These are phyloP conservation scores for Dendrolimus punctatus DNA, from an alignment of 1,140 invertebrate genomes.

Conservation along the genomic window DNA sequence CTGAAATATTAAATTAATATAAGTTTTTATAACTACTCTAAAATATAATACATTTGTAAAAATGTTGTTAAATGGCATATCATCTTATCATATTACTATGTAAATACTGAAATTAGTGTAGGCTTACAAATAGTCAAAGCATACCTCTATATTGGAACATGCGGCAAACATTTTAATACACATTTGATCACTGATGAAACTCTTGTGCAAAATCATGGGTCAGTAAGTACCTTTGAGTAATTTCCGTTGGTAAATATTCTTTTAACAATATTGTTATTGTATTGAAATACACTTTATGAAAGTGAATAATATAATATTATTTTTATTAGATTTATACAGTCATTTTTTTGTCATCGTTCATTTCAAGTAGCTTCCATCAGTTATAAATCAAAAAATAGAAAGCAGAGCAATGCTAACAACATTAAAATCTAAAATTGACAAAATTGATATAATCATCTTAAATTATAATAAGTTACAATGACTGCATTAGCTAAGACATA, in stretches of 20 bases:
- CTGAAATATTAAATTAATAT: conserved; percentile 25
- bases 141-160: conserved; percentile 54
- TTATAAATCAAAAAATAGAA: conserved; percentile 6
- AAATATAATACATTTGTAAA: conserved; percentile 63
- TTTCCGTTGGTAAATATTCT: too few relatives aligned
- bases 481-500: conserved; percentile 42
- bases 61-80: conserved; percentile 43
- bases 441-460: conserved; percentile 70
- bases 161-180: conserved; percentile 41
- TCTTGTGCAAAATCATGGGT: conserved; percentile 12
- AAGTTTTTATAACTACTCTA: conserved; percentile 60
- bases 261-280: too few relatives aligned
- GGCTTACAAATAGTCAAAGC: conserved; percentile 40
- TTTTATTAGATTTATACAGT: too few relatives aligned
- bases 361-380: not conserved
- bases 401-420: conserved; percentile 47
- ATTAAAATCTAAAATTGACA: conserved; percentile 70
- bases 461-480: conserved; percentile 41
- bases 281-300: too few relatives aligned
- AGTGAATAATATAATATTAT: too few relatives aligned
- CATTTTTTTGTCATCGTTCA: too few relatives aligned
- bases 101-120: conserved; percentile 58
- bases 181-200: conserved; percentile 54
- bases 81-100: conserved; percentile 58
- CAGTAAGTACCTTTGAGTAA: too few relatives aligned